Evolutionary conservation across 2,888 invertebrate species (phyloP).

Genomic region (Rhimphoctona megacephalus): DNA sequence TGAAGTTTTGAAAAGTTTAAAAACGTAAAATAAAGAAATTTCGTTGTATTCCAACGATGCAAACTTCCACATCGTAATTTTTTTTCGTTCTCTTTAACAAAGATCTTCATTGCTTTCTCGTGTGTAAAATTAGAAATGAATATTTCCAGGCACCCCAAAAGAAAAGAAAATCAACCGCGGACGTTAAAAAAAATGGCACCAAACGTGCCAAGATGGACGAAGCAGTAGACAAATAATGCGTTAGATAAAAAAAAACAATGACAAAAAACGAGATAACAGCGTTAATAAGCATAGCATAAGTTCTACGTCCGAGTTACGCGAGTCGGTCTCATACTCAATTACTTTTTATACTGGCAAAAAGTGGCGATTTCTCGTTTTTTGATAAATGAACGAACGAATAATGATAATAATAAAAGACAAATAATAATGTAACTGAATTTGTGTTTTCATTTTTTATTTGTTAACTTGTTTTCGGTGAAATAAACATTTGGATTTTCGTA

Average conservation of each 20-base stretch:
- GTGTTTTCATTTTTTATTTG: slow-evolving; percentile 68
- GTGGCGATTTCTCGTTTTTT: slow-evolving; percentile 52
- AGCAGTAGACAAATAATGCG: slow-evolving; percentile 83
- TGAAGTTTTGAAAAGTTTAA: too few relatives aligned
- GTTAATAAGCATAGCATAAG: slow-evolving; percentile 70
- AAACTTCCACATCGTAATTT: neutral
- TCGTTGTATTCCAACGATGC: neutral
- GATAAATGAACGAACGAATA: neutral
- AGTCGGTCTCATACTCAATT: slow-evolving; percentile 51
- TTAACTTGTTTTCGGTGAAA: slow-evolving; percentile 68
- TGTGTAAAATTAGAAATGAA: slow-evolving; percentile 78
- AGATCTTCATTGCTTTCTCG: slow-evolving; percentile 47
- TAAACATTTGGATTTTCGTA: slow-evolving; percentile 67
- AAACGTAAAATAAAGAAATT: neutral
- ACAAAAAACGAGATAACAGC: slow-evolving; percentile 56
- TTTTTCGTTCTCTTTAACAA: neutral
- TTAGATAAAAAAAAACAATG: slow-evolving; percentile 68
- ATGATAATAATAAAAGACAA: neutral
- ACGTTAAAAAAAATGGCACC: slow-evolving; percentile 84
- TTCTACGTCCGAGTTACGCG: slow-evolving; percentile 64
- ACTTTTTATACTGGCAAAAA: slow-evolving; percentile 47
- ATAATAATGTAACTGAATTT: slow-evolving; percentile 53
- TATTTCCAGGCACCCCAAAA: slow-evolving; percentile 84
- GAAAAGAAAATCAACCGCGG: slow-evolving; percentile 83
- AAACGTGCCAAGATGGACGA: slow-evolving; percentile 84